phyloP scores from a whole-genome alignment of 2,888 invertebrate genomes.

The Ormyrus pomaceus region DNA sequence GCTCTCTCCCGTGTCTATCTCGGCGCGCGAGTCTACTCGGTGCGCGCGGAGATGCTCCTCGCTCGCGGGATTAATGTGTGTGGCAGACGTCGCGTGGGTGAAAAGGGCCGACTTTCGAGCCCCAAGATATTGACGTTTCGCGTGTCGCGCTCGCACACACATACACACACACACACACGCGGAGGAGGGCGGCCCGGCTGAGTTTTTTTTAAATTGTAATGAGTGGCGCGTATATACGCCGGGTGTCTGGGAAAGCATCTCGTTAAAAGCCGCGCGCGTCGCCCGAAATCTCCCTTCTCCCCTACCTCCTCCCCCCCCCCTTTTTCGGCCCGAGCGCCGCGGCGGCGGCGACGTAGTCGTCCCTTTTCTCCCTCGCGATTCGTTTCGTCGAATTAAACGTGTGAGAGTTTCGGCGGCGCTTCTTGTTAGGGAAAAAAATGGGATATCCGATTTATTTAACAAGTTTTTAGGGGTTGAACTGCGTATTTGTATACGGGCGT shows the following conservation, averaged over 20 bases:
- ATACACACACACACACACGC: background rate
- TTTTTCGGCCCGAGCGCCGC: too few species aligned
- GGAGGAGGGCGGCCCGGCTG: background rate
- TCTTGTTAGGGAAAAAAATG: too few species aligned
- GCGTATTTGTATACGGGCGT: too few species aligned
- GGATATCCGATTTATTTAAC: too few species aligned
- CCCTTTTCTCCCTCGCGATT: too few species aligned
- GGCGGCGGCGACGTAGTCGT: too few species aligned
- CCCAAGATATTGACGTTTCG: slow-evolving; percentile 41
- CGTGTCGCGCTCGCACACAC: background rate
- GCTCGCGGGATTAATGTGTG: background rate
- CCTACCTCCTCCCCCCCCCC: too few species aligned
- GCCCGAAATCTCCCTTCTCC: slow-evolving; percentile 56
- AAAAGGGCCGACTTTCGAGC: slow-evolving; percentile 39
- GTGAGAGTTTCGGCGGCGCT: too few species aligned
- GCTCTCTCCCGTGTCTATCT: too few species aligned
- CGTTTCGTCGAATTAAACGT: too few species aligned
- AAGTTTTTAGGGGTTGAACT: too few species aligned
- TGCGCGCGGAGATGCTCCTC: background rate
- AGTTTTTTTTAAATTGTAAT: slow-evolving; percentile 45
- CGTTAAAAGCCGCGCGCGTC: slow-evolving; percentile 35
- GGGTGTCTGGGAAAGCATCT: slow-evolving; percentile 43
- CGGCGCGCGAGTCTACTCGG: too few species aligned
- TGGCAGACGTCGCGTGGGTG: background rate
- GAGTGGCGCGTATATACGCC: background rate